These are phyloP conservation scores for Clepsis dumicolana DNA, from an alignment of 2,888 invertebrate species.

Conservation along the genomic window DNA sequence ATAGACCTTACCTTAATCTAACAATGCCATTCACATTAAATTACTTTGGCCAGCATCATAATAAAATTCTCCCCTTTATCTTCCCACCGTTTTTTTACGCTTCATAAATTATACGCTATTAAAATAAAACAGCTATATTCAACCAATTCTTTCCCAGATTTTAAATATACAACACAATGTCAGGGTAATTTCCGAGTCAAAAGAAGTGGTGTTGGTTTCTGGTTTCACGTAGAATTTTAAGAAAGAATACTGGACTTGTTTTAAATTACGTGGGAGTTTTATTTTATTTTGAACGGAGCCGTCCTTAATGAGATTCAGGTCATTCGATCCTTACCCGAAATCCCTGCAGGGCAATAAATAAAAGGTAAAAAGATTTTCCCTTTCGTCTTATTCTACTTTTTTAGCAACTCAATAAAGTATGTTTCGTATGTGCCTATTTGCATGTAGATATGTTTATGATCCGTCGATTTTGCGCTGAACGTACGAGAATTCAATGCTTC, in stretches of 20 bases:
- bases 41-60: no score
- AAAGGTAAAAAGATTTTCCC: conserved; percentile 31
- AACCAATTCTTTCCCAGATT: not conserved
- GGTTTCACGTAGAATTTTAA: no score
- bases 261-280: conserved; percentile 16
- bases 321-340: conserved; percentile 28
- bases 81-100: not conserved
- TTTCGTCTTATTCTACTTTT: conserved; percentile 19
- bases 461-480: not conserved
- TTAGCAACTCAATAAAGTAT: conserved; percentile 29
- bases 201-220: not conserved
- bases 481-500: not conserved
- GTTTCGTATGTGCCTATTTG: conserved; percentile 8
- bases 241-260: not conserved
- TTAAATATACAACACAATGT: not conserved
- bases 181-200: not conserved
- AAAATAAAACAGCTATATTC: not conserved
- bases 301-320: conserved; percentile 35
- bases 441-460: conserved; percentile 11
- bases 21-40: no score
- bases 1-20: no score
- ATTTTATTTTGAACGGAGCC: conserved; percentile 32
- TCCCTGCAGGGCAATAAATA: conserved; percentile 31
- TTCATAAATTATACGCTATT: not conserved
- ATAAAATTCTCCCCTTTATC: not conserved